A percentile compares a stretch with the other conserved stretches of the same genome.
Conservation (phyloP, 1,140 invertebrate genomes). For the Octopus bimaculoides region DNA sequence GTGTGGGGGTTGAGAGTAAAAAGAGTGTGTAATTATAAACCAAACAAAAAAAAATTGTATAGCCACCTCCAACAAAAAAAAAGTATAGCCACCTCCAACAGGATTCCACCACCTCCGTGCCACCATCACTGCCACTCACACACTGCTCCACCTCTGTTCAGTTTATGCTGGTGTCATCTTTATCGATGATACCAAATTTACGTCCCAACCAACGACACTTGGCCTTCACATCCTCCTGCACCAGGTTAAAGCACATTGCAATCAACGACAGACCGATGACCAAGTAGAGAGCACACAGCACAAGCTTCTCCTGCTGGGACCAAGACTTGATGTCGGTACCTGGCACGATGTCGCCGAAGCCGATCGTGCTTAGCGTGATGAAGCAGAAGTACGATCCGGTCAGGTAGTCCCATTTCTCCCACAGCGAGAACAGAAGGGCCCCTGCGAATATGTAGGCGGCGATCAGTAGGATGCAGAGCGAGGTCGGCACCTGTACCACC, state of each 20-base stretch:
- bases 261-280: slow-evolving; percentile 96
- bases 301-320: slow-evolving; percentile 50
- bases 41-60: too few species aligned
- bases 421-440: slow-evolving; percentile 52
- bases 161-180: slow-evolving; percentile 13
- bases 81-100: not conserved
- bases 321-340: slow-evolving; percentile 46
- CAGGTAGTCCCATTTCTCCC: slow-evolving; percentile 69
- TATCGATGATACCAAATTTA: slow-evolving; percentile 47
- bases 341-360: slow-evolving; percentile 88
- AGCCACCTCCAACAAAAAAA: not conserved
- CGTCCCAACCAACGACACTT: slow-evolving; percentile 70
- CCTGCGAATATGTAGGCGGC: slow-evolving; percentile 55
- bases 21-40: not conserved
- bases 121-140: not conserved
- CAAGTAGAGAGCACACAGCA: slow-evolving; percentile 53
- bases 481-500: slow-evolving; percentile 45
- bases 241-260: slow-evolving; percentile 98
- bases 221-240: slow-evolving; percentile 82
- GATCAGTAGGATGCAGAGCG: slow-evolving; percentile 49
- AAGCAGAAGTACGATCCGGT: slow-evolving; percentile 95
- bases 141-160: not conserved
- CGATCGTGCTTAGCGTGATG: slow-evolving; percentile 74
- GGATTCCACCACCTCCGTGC: not conserved
- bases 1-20: not conserved